Evolutionary conservation across 2,113 vertebrate genomes (phyloP).

Genomic region (Jacana jacana): DNA sequence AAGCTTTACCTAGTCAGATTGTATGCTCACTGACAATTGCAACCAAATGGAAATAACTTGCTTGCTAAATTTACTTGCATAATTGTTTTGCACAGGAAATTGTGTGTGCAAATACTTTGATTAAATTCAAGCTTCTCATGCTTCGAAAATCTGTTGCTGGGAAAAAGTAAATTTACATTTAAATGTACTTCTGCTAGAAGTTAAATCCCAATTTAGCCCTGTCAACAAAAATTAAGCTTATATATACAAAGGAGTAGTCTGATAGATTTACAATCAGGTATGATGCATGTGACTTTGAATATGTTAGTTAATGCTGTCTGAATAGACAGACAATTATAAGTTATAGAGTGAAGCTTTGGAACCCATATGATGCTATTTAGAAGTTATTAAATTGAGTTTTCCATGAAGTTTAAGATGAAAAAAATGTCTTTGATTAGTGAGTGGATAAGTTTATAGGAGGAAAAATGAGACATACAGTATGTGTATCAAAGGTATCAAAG

Average conservation of each 20-base stretch:
- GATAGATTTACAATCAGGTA: slow-evolving; percentile 53
- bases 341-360: slow-evolving; percentile 32
- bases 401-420: slow-evolving; percentile 8
- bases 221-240: slow-evolving; percentile 73
- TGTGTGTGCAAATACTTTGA: slow-evolving; percentile 44
- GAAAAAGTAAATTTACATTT: slow-evolving; percentile 71
- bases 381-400: slow-evolving; percentile 57
- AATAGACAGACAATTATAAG: slow-evolving; percentile 58
- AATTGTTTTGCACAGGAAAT: slow-evolving; percentile 53
- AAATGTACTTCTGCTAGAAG: slow-evolving; percentile 56
- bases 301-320: slow-evolving; percentile 54
- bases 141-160: slow-evolving; percentile 47
- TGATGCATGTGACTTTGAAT: slow-evolving; percentile 59
- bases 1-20: not conserved
- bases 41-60: not conserved
- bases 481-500: not conserved
- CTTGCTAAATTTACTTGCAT: slow-evolving; percentile 2
- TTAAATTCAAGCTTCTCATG: slow-evolving; percentile 50
- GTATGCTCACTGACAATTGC: not conserved
- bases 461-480: not conserved
- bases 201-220: slow-evolving; percentile 71
- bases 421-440: slow-evolving; percentile 48
- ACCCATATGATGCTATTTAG: slow-evolving; percentile 36
- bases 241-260: slow-evolving; percentile 40
- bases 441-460: not conserved